phyloP scores from a whole-genome alignment of 2,888 invertebrate species.

The Aleiodes testaceus region DNA sequence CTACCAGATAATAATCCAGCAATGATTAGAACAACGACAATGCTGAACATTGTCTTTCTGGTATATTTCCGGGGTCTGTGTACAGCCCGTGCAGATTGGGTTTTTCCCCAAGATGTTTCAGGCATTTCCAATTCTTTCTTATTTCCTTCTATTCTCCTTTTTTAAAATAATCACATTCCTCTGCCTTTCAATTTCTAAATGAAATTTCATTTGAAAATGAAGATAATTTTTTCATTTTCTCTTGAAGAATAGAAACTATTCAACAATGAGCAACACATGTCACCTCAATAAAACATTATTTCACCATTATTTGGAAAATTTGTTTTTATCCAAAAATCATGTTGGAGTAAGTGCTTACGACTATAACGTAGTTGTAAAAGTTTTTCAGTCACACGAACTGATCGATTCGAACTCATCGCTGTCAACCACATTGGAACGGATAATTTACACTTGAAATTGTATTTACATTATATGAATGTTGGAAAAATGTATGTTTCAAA shows the following conservation, averaged over 20 bases:
- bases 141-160: not conserved
- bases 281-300: too few species aligned
- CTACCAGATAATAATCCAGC: not conserved
- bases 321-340: not conserved
- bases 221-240: too few species aligned
- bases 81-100: slow-evolving; percentile 7
- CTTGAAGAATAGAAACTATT: too few species aligned
- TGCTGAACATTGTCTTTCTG: slow-evolving; percentile 10
- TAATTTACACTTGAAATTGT: not conserved
- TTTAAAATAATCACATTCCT: not conserved
- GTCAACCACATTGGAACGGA: not conserved
- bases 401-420: slow-evolving; percentile 13
- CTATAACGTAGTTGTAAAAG: not conserved
- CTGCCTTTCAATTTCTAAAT: not conserved
- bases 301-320: too few species aligned
- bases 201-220: too few species aligned
- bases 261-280: too few species aligned
- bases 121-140: slow-evolving; percentile 1
- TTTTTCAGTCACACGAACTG: slow-evolving; percentile 7
- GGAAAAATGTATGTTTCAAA: not conserved
- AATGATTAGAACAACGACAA: slow-evolving; percentile 4
- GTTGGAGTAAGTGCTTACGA: not conserved
- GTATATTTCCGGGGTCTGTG: slow-evolving; percentile 20
- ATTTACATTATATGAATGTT: slow-evolving; percentile 1
- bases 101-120: slow-evolving; percentile 25